Conservation (phyloP, 2,888 invertebrate species). For the Nudaria mundana region DNA sequence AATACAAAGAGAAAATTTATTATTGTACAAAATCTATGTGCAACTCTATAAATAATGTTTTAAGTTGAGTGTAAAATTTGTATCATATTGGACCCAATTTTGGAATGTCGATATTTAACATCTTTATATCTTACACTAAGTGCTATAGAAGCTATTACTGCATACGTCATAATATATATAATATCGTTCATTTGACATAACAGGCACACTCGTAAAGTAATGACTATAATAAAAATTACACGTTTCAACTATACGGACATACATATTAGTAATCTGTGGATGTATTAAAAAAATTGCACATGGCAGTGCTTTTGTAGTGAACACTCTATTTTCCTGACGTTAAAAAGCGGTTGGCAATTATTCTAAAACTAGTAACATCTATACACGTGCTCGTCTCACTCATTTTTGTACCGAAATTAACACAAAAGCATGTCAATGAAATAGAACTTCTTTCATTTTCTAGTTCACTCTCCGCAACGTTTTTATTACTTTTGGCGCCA, state of each 20-base stretch:
- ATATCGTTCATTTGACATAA: conserved; percentile 42
- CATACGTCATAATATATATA: conserved; percentile 46
- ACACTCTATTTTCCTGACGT: conserved; percentile 66
- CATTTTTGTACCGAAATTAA: conserved; percentile 21
- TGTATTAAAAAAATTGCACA: conserved; percentile 68
- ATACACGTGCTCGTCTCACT: conserved; percentile 60
- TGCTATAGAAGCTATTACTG: conserved; percentile 50
- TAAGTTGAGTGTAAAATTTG: conserved; percentile 42
- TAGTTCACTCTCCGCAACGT: conserved; percentile 18
- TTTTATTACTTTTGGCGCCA: conserved; percentile 16
- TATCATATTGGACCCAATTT: conserved; percentile 67
- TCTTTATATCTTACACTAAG: conserved; percentile 46
- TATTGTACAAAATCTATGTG: conserved; percentile 38
- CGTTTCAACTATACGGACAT: conserved; percentile 54
- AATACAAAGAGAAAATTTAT: conserved; percentile 26
- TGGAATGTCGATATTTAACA: conserved; percentile 70
- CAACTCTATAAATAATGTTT: conserved; percentile 39
- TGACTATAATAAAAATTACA: conserved; percentile 67
- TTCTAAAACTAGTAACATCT: conserved; percentile 71
- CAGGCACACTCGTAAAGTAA: conserved; percentile 64
- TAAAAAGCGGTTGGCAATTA: conserved; percentile 79
- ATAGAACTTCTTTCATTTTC: conserved; percentile 23
- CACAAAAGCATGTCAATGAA: conserved; percentile 22
- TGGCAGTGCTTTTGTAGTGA: conserved; percentile 77
- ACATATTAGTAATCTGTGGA: conserved; percentile 64